phyloP scores from a whole-genome alignment of 2,888 invertebrate genomes.

The Archips xylosteana region DNA sequence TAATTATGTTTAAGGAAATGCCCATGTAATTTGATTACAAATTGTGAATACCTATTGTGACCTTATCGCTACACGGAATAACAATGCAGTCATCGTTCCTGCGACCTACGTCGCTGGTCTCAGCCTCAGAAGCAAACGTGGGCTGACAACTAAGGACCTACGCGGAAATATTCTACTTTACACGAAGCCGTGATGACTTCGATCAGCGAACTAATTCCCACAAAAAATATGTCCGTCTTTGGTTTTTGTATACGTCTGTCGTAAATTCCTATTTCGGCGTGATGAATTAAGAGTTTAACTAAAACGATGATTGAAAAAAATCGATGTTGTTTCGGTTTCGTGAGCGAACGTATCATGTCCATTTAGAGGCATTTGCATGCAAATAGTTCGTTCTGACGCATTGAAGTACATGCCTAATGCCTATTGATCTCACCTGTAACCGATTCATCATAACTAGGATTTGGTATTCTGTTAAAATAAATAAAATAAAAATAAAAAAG shows the following conservation, averaged over 20 bases:
- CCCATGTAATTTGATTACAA: slow-evolving; percentile 41
- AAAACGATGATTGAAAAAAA: slow-evolving; percentile 8
- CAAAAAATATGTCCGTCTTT: slow-evolving; percentile 18
- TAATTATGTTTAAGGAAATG: slow-evolving; percentile 53
- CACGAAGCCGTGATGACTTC: background rate
- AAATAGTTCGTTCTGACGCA: slow-evolving; percentile 27
- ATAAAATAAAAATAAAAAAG: too few relatives aligned
- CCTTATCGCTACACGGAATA: slow-evolving; percentile 65
- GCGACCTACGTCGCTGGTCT: slow-evolving; percentile 57
- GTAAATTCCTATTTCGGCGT: slow-evolving; percentile 6
- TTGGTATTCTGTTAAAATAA: slow-evolving; percentile 28
- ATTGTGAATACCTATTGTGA: slow-evolving; percentile 37
- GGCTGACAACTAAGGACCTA: slow-evolving; percentile 75
- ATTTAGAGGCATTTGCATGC: slow-evolving; percentile 42
- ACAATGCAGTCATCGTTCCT: slow-evolving; percentile 64
- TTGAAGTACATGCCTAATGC: background rate
- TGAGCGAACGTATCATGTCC: slow-evolving; percentile 5
- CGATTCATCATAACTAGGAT: slow-evolving; percentile 17
- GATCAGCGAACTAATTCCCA: slow-evolving; percentile 16
- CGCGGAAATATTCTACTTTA: slow-evolving; percentile 65
- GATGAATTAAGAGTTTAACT: slow-evolving; percentile 19
- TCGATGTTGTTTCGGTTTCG: background rate
- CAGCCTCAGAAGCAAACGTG: slow-evolving; percentile 77
- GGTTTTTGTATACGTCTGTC: background rate
- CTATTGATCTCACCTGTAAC: slow-evolving; percentile 6